Conservation (phyloP, 2,888 invertebrate species). For the Chironomus tentans region DNA sequence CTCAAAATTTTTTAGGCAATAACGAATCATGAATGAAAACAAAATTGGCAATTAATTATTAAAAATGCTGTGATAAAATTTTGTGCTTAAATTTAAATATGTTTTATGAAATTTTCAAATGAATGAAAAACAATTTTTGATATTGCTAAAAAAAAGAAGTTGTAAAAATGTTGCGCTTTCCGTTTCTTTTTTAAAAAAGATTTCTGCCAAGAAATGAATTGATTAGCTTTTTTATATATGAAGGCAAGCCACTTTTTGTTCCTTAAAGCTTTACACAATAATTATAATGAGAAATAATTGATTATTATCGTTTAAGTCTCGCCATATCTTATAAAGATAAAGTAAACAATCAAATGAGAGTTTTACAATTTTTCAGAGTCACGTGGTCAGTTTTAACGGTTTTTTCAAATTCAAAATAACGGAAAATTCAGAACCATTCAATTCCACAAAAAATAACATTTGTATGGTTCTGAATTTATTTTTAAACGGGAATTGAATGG, state of each 20-base stretch:
- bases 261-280: neutral
- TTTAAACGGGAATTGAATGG: no score
- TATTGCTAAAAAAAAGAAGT: neutral
- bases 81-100: slow-evolving; percentile 18
- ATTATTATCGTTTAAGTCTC: neutral
- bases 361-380: no score
- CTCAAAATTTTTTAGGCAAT: slow-evolving; percentile 6
- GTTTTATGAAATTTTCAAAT: no score
- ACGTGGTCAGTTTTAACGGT: no score
- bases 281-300: neutral
- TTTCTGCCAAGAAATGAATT: neutral
- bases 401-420: no score
- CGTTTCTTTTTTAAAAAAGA: neutral
- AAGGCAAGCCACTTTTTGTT: neutral
- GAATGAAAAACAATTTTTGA: neutral
- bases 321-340: neutral
- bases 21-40: neutral
- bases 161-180: neutral
- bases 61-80: slow-evolving; percentile 27
- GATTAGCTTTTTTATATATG: no score
- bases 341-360: no score
- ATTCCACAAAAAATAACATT: no score
- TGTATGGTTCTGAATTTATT: no score
- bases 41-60: slow-evolving; percentile 23
- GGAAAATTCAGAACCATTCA: no score